A percentile compares a stretch with the other conserved stretches of the same genome.
These are phyloP conservation scores for Drosophila micromelanica DNA, from an alignment of 1,140 invertebrate genomes.

Conservation along the genomic window DNA sequence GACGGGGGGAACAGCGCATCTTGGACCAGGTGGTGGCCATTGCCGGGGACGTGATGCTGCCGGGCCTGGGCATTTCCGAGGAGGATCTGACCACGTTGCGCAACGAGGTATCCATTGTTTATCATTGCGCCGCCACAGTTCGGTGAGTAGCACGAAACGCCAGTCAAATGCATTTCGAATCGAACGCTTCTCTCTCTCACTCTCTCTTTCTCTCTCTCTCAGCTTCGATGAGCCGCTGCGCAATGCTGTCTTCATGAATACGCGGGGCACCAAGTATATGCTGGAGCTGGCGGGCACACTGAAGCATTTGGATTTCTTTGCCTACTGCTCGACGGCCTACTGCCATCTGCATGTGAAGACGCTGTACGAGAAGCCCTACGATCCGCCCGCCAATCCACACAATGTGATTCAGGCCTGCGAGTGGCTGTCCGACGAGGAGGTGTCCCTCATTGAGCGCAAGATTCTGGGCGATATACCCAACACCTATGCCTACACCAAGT, in stretches of 20 bases:
- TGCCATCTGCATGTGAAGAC: slow-evolving; percentile 88
- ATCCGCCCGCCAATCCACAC: slow-evolving; percentile 94
- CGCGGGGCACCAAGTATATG: slow-evolving; percentile 90
- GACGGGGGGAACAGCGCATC: slow-evolving; percentile 86
- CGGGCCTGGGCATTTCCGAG: slow-evolving; percentile 90
- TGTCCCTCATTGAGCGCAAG: slow-evolving; percentile 87
- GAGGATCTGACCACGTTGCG: slow-evolving; percentile 89
- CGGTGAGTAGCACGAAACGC: slow-evolving; percentile 49
- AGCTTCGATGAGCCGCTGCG: slow-evolving; percentile 90
- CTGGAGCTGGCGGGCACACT: slow-evolving; percentile 90
- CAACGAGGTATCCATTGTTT: slow-evolving; percentile 92
- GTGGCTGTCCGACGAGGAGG: slow-evolving; percentile 93
- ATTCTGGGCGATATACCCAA: slow-evolving; percentile 94
- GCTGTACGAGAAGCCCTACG: slow-evolving; percentile 90
- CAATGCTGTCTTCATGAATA: slow-evolving; percentile 90
- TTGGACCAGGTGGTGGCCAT: slow-evolving; percentile 89
- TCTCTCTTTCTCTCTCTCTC: too few relatives aligned
- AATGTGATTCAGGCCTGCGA: slow-evolving; percentile 94
- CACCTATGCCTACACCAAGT: slow-evolving; percentile 96
- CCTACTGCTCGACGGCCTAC: slow-evolving; percentile 88
- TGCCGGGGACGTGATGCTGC: slow-evolving; percentile 90
- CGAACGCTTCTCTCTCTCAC: background rate
- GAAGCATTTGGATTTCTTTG: slow-evolving; percentile 88
- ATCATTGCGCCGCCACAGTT: slow-evolving; percentile 96
- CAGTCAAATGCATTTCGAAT: background rate